phyloP scores from a whole-genome alignment of 2,797 vertebrate species.

The Takifugu rubripes region DNA sequence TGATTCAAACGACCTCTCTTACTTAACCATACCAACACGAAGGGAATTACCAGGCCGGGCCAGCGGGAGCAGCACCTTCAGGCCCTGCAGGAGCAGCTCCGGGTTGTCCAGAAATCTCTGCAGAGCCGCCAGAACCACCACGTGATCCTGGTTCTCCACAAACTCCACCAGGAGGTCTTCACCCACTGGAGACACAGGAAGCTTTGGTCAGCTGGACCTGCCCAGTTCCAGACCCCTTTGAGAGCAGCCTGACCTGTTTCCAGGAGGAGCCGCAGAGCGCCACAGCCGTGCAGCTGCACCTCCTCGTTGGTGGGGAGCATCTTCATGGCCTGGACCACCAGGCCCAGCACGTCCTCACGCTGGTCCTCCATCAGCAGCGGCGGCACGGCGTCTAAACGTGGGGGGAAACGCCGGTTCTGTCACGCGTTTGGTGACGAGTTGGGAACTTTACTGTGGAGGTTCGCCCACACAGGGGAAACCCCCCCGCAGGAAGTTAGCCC shows the following conservation, averaged over 20 bases:
- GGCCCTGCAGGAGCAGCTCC: conserved; percentile 78
- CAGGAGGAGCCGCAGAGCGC: conserved; percentile 82
- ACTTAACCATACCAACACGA: not conserved
- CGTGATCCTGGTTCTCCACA: conserved; percentile 90
- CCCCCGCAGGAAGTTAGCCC: too few species aligned
- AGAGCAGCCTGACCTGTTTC: conserved; percentile 77
- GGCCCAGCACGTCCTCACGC: conserved; percentile 84
- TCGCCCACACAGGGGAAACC: too few species aligned
- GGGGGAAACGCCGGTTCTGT: too few species aligned
- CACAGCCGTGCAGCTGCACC: conserved; percentile 86
- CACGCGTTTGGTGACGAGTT: too few species aligned
- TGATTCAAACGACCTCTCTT: not conserved
- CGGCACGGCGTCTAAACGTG: conserved; percentile 74
- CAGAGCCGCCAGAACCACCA: conserved; percentile 78
- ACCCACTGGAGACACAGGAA: conserved; percentile 75
- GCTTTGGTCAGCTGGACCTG: not conserved
- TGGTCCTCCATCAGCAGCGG: conserved; percentile 81
- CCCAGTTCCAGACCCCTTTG: not conserved
- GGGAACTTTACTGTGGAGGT: too few species aligned
- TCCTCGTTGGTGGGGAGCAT: conserved; percentile 81
- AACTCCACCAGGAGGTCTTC: conserved; percentile 89
- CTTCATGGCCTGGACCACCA: conserved; percentile 87
- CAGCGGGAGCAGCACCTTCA: conserved; percentile 84
- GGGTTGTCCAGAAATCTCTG: conserved; percentile 78
- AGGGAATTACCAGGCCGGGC: conserved; percentile 81